These are phyloP conservation scores for Lophochroa leadbeateri DNA, from an alignment of 2,113 vertebrate genomes.

Conservation along the genomic window DNA sequence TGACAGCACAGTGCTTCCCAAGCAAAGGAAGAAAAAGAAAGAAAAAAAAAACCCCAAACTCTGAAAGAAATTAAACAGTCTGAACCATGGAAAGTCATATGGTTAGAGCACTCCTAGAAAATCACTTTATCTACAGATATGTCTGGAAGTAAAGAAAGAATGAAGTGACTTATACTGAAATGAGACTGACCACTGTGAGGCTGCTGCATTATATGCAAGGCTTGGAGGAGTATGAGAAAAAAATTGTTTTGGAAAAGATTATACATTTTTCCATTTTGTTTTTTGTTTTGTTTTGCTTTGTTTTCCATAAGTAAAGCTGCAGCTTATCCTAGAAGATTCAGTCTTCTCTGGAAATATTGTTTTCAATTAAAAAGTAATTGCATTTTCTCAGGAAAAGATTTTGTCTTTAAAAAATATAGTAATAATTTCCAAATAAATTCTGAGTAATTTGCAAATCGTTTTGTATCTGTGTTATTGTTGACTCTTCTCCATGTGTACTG, in stretches of 20 bases:
- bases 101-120: conserved; percentile 77
- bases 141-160: conserved; percentile 80
- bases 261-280: not conserved
- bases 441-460: conserved; percentile 24
- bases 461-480: not conserved
- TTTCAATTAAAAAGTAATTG: conserved; percentile 54
- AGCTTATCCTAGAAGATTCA: conserved; percentile 81
- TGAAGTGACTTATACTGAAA: conserved; percentile 78
- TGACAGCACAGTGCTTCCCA: conserved; percentile 81
- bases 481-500: conserved; percentile 15
- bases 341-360: conserved; percentile 22
- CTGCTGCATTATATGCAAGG: conserved; percentile 87
- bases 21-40: conserved; percentile 62
- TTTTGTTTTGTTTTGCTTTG: not conserved
- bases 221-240: conserved; percentile 75
- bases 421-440: conserved; percentile 43
- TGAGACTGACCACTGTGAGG: conserved; percentile 86
- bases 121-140: conserved; percentile 78
- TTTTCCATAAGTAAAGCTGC: conserved; percentile 76
- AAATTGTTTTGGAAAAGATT: conserved; percentile 34
- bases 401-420: conserved; percentile 2
- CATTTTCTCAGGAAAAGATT: conserved; percentile 22
- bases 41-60: not conserved
- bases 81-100: conserved; percentile 78
- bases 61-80: conserved; percentile 77